These are phyloP conservation scores for Eupithecia insigniata DNA, from an alignment of 2,888 invertebrate genomes.

Conservation along the genomic window DNA sequence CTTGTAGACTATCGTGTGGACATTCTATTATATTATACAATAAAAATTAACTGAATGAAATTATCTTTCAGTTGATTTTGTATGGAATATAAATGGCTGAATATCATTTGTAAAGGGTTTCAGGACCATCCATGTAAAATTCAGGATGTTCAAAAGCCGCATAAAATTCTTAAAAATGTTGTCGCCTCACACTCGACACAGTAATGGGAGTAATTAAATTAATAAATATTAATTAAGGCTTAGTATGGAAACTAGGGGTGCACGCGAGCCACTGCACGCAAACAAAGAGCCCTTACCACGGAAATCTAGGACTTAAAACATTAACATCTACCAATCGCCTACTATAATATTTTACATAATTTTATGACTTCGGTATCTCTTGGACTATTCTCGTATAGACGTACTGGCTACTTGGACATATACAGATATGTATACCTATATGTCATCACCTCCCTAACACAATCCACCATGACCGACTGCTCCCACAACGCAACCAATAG, in stretches of 20 bases:
- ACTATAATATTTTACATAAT: background rate
- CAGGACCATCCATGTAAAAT: constrained; percentile 3
- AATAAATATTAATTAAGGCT: constrained; percentile 73
- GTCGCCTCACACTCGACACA: constrained; percentile 46
- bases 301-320: background rate
- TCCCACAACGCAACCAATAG: too few relatives aligned
- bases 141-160: constrained; percentile 10
- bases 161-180: constrained; percentile 37
- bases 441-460: too few relatives aligned
- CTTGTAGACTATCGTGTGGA: background rate
- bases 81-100: background rate
- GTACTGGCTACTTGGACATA: too few relatives aligned
- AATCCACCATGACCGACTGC: too few relatives aligned
- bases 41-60: too few relatives aligned
- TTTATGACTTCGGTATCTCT: background rate
- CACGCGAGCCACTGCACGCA: constrained; percentile 59
- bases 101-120: background rate
- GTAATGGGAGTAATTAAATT: constrained; percentile 69
- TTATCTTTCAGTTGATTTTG: background rate
- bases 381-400: too few relatives aligned
- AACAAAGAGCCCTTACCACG: constrained; percentile 37
- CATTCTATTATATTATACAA: too few relatives aligned
- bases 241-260: constrained; percentile 49
- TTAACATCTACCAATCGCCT: background rate
- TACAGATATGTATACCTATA: too few relatives aligned